phyloP scores from a whole-genome alignment of 2,113 vertebrate species.

The Oceanodroma tethys region DNA sequence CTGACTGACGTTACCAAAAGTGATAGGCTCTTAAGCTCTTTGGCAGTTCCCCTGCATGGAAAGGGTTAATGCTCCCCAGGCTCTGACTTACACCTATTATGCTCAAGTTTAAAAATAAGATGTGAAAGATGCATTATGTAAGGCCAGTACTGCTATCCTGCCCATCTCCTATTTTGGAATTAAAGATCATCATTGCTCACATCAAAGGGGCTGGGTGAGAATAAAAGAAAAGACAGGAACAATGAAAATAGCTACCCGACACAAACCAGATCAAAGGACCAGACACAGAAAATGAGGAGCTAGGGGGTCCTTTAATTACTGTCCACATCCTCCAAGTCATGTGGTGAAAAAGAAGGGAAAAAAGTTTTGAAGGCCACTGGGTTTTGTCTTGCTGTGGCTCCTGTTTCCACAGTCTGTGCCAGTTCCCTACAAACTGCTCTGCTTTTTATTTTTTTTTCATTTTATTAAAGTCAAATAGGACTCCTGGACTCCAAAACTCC shows the following conservation, averaged over 20 bases:
- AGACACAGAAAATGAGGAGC: constrained; percentile 85
- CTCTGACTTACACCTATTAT: constrained; percentile 67
- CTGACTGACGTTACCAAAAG: not conserved
- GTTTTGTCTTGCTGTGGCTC: constrained; percentile 80
- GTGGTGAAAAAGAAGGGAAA: constrained; percentile 79
- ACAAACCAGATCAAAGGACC: constrained; percentile 92
- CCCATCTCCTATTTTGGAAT: constrained; percentile 80
- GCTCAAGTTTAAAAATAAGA: constrained; percentile 78
- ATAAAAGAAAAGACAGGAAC: constrained; percentile 85
- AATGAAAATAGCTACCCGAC: constrained; percentile 83
- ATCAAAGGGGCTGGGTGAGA: constrained; percentile 83
- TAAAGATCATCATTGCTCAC: constrained; percentile 85
- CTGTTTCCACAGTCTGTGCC: constrained; percentile 78
- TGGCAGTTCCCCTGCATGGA: not conserved
- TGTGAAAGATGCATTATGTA: constrained; percentile 77
- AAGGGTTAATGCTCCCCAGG: constrained; percentile 45
- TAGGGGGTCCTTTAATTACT: constrained; percentile 97
- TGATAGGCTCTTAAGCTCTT: not conserved
- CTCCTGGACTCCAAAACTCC: constrained; percentile 73
- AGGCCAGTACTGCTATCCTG: constrained; percentile 72
- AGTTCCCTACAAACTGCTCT: constrained; percentile 77
- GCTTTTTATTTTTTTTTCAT: constrained; percentile 70
- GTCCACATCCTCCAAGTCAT: constrained; percentile 87
- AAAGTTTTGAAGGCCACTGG: constrained; percentile 87
- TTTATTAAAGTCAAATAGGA: constrained; percentile 75